Evolutionary conservation across 2,113 vertebrate species (phyloP).

Genomic region (Apaloderma vittatum): DNA sequence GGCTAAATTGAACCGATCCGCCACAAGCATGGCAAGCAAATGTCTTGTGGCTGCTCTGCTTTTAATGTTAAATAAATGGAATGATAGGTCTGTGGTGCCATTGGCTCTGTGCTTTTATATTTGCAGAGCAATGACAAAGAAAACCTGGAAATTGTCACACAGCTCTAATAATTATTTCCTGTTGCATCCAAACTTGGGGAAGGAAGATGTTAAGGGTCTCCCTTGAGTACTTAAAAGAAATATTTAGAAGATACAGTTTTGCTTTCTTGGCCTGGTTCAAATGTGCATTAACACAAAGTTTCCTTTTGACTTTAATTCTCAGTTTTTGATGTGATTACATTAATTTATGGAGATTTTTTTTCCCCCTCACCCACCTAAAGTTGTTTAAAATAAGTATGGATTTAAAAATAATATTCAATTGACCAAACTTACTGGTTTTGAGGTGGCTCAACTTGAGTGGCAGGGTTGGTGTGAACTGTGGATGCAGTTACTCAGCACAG

Average conservation of each 20-base stretch:
- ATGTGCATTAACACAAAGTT: constrained; percentile 63
- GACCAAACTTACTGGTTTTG: not conserved
- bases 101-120: not conserved
- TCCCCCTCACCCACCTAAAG: not conserved
- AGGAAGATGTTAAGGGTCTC: not conserved
- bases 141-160: not conserved
- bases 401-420: not conserved
- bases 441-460: not conserved
- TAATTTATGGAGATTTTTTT: not conserved
- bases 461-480: not conserved
- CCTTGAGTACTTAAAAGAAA: not conserved
- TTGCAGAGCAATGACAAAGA: not conserved
- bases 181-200: not conserved
- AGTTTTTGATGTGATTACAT: not conserved
- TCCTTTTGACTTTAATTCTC: not conserved
- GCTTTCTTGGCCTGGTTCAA: constrained; percentile 74
- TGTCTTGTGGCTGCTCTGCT: not conserved
- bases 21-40: not conserved
- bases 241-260: not conserved
- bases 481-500: not conserved
- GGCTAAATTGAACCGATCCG: not conserved
- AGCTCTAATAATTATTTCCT: constrained; percentile 61
- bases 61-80: not conserved
- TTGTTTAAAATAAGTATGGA: not conserved
- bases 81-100: not conserved